Evolutionary conservation across 2,888 invertebrate genomes (phyloP).

Genomic region (Latrodectus hesperus): DNA sequence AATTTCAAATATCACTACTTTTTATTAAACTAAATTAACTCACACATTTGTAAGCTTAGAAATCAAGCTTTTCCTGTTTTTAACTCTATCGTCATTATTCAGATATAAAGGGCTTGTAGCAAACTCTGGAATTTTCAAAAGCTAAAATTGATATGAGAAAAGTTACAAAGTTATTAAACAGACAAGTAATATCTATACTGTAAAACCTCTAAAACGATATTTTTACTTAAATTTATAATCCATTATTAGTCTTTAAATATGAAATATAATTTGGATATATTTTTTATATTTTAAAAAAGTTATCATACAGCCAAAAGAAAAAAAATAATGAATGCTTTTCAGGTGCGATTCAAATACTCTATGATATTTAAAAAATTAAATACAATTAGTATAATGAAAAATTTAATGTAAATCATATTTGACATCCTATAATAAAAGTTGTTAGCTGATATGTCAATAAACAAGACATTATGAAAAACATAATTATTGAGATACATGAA

Average conservation of each 20-base stretch:
- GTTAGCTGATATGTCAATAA: too few species aligned
- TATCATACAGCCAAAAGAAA: too few species aligned
- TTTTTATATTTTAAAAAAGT: neutral
- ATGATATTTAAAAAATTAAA: too few species aligned
- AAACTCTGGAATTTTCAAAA: constrained; percentile 81
- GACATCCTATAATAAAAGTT: too few species aligned
- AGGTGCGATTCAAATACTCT: too few species aligned
- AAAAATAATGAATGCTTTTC: too few species aligned
- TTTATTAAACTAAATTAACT: constrained; percentile 18
- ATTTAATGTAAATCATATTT: too few species aligned
- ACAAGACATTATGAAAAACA: too few species aligned
- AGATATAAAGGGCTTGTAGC: constrained; percentile 80
- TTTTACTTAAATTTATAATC: neutral
- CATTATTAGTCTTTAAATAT: neutral
- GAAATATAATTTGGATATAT: neutral
- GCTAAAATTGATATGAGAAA: constrained; percentile 68
- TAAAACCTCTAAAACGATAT: too few species aligned
- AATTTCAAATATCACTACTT: too few species aligned
- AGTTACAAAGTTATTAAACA: neutral
- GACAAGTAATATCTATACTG: neutral
- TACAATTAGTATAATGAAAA: too few species aligned
- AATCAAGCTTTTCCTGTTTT: constrained; percentile 83
- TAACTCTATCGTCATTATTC: constrained; percentile 85
- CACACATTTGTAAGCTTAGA: constrained; percentile 78
- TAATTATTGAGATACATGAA: too few species aligned